Conservation (phyloP, 2,113 vertebrate species). For the Irena cyanogastra region DNA sequence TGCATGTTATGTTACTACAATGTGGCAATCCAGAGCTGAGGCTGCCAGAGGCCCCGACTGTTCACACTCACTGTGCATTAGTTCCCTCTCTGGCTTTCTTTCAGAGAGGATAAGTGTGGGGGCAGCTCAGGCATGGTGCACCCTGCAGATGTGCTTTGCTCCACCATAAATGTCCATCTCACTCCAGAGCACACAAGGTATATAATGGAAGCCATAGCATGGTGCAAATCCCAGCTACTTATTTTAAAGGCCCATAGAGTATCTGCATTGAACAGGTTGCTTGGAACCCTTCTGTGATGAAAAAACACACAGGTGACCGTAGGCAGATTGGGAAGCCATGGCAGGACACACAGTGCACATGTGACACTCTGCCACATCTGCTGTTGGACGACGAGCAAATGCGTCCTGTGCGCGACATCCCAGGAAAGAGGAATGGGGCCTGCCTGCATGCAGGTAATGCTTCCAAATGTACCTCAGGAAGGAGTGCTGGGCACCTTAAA, state of each 20-base stretch:
- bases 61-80: background rate
- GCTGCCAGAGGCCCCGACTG: background rate
- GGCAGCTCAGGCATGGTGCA: background rate
- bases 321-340: background rate
- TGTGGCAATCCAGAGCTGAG: background rate
- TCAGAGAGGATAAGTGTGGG: background rate
- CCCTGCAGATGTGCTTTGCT: background rate
- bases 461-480: background rate
- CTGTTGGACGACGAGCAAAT: background rate
- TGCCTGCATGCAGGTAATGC: background rate
- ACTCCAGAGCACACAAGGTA: background rate
- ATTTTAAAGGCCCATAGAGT: background rate
- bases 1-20: too few relatives aligned
- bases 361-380: background rate
- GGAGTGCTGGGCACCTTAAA: background rate
- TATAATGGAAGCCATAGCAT: accelerated
- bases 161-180: background rate
- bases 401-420: too few relatives aligned
- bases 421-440: background rate
- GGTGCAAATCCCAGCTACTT: background rate
- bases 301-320: background rate
- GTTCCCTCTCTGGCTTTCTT: background rate
- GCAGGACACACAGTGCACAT: background rate
- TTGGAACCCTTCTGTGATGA: background rate
- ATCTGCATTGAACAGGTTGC: background rate